Conservation (phyloP, 2,797 vertebrate species). For the Brachymystax lenok region DNA sequence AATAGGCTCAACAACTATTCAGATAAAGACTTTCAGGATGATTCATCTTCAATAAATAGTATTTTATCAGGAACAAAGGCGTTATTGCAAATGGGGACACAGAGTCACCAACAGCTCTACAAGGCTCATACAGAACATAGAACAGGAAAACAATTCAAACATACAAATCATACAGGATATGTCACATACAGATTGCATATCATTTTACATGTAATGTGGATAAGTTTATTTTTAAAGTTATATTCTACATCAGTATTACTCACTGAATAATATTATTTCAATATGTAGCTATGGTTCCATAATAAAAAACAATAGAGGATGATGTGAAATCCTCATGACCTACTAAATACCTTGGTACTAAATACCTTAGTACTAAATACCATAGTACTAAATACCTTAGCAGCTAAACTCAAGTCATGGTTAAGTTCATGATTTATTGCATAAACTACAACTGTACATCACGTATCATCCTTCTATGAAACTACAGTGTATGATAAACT, state of each 20-base stretch:
- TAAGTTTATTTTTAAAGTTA: constrained; percentile 20
- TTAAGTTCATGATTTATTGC: neutral
- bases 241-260: too few species aligned
- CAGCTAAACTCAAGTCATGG: neutral
- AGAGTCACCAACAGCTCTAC: constrained; percentile 12
- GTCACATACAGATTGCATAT: constrained; percentile 27
- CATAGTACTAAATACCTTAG: neutral
- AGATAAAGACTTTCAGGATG: neutral
- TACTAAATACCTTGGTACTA: neutral
- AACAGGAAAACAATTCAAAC: constrained; percentile 4
- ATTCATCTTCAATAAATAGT: constrained; percentile 63
- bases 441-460: neutral
- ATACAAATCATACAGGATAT: constrained; percentile 26
- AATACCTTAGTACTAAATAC: neutral
- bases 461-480: neutral
- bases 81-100: constrained; percentile 56
- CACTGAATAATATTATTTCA: too few species aligned
- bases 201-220: constrained; percentile 35
- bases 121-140: constrained; percentile 20
- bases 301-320: neutral
- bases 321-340: neutral
- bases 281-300: neutral
- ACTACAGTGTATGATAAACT: neutral
- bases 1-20: constrained; percentile 2
- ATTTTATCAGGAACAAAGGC: constrained; percentile 38